Evolutionary conservation across 2,113 vertebrate genomes (phyloP), one percentile per base, ranked within the genome.

Genomic region (Rhipidura dahli): DNA sequence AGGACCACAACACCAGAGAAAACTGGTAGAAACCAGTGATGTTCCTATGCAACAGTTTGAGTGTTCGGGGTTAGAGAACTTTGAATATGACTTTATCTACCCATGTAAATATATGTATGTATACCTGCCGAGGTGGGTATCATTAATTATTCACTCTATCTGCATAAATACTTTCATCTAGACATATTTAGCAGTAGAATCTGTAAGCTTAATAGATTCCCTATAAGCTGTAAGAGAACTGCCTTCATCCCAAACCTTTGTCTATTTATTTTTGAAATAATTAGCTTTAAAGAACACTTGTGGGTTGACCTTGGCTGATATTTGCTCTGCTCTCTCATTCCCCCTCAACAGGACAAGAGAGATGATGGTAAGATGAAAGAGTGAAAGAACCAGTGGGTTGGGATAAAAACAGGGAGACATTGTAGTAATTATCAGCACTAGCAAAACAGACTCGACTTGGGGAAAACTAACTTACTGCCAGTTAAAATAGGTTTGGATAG

Each of bases 71-170:
- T 59, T n/a, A 90, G 59, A 63, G 12, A 89, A 64, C 60, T 60
- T 35, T 10, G 22, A 64, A 73, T 59, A 40, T 54, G 0, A 69
- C 22, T 33, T 64, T 35, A 86, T 50, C 26, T 40, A 45, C 20
- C 16, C 5, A 18, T 27, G 23, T 35, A 82, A 59, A 77, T 33
- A 59, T 33, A 72, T 0, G 2, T 18, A 69, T 19, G 7, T 33
- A 28, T 14, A 81, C 37, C 31, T 76, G 37, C 23, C 0, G 0
- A 63, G 42, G 80, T 28, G n/a, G 17, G 8, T 20, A 45, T 37
- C 5, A 1, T 37, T 50, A 60, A 53, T 40, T 60, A 65, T 30
- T 69, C 16, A 22, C 15, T 60, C 50, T n/a, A 66, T 21, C 37
- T 89, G 45, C 40, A 13, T 22, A 79, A 70, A 13, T 51, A 20